A percentile compares a stretch with the other conserved stretches of the same genome.
Evolutionary conservation across 2,797 vertebrate genomes (phyloP).

Genomic region (Paedocypris micromegethes): DNA sequence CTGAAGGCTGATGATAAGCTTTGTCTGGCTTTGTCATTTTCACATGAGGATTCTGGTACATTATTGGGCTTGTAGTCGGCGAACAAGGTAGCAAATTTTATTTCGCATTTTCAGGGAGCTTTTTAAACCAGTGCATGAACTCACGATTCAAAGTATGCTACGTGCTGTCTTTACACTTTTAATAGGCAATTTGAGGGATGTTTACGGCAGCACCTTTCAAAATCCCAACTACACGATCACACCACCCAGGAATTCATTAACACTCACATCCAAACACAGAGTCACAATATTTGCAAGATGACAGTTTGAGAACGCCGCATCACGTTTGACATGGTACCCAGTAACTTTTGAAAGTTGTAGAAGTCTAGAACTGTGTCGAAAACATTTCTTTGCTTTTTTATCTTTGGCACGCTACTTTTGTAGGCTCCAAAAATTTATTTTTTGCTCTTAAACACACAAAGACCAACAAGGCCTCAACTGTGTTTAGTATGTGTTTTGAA

Average conservation of each 20-base stretch:
- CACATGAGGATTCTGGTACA: too few relatives aligned
- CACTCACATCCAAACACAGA: conserved; percentile 1
- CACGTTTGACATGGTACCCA: neutral
- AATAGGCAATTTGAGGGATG: conserved; percentile 7
- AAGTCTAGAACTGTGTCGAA: conserved; percentile 6
- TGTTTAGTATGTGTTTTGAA: too few relatives aligned
- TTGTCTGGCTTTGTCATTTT: neutral
- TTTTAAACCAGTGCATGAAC: too few relatives aligned
- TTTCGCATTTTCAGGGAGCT: too few relatives aligned
- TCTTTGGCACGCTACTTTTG: too few relatives aligned
- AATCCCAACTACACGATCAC: conserved; percentile 21
- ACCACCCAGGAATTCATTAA: conserved; percentile 15
- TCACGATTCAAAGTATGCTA: neutral
- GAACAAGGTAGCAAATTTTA: too few relatives aligned
- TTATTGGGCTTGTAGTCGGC: too few relatives aligned
- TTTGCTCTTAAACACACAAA: too few relatives aligned
- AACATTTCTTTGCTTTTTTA: too few relatives aligned
- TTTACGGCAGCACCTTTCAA: conserved; percentile 2
- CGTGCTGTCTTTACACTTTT: conserved; percentile 19
- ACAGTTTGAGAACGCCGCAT: neutral
- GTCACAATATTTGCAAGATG: neutral
- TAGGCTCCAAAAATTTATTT: too few relatives aligned
- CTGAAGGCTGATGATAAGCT: neutral
- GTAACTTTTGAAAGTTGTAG: neutral
- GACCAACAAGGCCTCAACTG: too few relatives aligned